These are phyloP conservation scores for Dendrocopos noguchii DNA, from an alignment of 2,113 vertebrate species.

Conservation along the genomic window DNA sequence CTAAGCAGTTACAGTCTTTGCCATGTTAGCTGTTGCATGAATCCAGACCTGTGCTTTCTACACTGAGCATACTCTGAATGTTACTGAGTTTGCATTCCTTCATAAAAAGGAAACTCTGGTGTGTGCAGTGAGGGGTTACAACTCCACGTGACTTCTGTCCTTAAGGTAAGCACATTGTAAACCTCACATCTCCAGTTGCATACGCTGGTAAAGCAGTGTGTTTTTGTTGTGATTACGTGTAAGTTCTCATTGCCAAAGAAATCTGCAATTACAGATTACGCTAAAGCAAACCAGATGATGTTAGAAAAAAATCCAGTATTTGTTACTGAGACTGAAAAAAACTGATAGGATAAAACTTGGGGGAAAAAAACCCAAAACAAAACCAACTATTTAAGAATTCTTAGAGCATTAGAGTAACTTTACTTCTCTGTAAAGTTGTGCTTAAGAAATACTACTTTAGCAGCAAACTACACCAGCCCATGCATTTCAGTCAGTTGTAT, in stretches of 20 bases:
- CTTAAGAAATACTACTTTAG: background rate
- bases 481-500: background rate
- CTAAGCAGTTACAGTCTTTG: background rate
- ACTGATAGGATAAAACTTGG: background rate
- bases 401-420: constrained; percentile 12
- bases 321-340: background rate
- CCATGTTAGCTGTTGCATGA: background rate
- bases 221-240: background rate
- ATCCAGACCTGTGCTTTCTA: constrained; percentile 35
- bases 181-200: background rate
- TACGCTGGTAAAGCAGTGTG: constrained; percentile 23
- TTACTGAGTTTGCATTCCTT: background rate
- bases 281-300: background rate
- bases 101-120: background rate
- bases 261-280: constrained; percentile 10
- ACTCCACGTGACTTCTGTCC: constrained; percentile 39
- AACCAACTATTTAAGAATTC: background rate
- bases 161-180: constrained; percentile 24
- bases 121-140: background rate
- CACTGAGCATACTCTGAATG: background rate
- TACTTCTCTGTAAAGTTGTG: background rate
- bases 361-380: background rate
- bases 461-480: background rate
- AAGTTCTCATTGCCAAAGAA: constrained; percentile 59
- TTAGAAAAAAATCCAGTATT: background rate